These are phyloP conservation scores for Hylaea fasciaria DNA, from an alignment of 2,888 invertebrate species.

Conservation along the genomic window DNA sequence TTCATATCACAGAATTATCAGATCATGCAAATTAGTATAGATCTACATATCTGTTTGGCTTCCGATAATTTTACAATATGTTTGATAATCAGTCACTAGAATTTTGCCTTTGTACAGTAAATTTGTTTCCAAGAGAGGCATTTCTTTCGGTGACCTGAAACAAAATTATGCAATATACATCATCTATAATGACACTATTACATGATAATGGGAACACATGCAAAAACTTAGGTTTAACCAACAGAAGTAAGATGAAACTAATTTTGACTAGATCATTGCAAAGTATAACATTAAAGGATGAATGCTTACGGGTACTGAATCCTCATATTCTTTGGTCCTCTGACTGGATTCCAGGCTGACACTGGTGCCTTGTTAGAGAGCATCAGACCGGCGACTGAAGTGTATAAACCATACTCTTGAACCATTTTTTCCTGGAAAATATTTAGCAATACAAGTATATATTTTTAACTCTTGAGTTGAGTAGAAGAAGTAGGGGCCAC, in stretches of 20 bases:
- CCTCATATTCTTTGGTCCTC: conserved; percentile 81
- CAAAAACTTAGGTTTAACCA: too few species aligned
- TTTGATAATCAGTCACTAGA: conserved; percentile 76
- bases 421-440: conserved; percentile 76
- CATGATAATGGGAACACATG: too few species aligned
- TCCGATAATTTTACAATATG: conserved; percentile 76
- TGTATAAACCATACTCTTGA: conserved; percentile 86
- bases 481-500: too few species aligned
- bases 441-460: not conserved
- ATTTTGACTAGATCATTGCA: too few species aligned
- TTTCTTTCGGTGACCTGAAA: conserved; percentile 67
- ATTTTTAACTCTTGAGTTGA: too few species aligned
- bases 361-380: conserved; percentile 87
- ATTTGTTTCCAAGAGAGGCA: conserved; percentile 67
- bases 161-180: conserved; percentile 6
- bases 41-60: conserved; percentile 32
- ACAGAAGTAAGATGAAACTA: too few species aligned
- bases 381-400: conserved; percentile 89
- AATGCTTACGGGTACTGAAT: conserved; percentile 75
- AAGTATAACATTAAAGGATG: not conserved
- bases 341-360: conserved; percentile 90
- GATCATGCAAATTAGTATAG: not conserved
- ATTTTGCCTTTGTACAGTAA: conserved; percentile 76
- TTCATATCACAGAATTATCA: conserved; percentile 19
- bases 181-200: not conserved